Evolutionary conservation across 2,113 vertebrate genomes (phyloP), one percentile per base, ranked within the genome.

Genomic region (Ranitomeya variabilis): DNA sequence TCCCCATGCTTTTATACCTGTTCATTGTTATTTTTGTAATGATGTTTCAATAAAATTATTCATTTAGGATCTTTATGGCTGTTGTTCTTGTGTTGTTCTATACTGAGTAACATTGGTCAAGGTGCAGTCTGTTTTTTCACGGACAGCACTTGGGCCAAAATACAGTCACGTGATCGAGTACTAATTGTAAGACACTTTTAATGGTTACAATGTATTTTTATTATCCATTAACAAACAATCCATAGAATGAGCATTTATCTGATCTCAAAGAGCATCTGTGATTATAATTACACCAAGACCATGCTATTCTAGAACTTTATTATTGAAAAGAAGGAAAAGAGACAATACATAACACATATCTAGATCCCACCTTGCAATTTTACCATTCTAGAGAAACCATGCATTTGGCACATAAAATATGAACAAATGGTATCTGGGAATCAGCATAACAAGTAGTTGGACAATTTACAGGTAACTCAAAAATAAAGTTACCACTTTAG

Each of bases 371-470:
- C 37, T 54, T 78, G 37, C 51, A 59, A 19, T 77, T 37, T 78
- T 55, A 69, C 51, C 78, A 14, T 54, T 64, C 23, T 57, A 84
- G 21, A 89, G 57, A 84, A 88, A 55, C 59, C 87, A 57, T 85
- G 73, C 73, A 45, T 83, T 85, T 89, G 87, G 81, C 87, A 89
- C 87, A 79, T 84, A 45, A 82, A 74, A 54, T 62, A 69, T 79
- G 51, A 85, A 81, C 21, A 80, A 26, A 9, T 62, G 74, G 54
- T 73, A 88, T 64, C 76, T 83, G 69, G 55, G n/a, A 85, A 62
- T 66, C 59, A 52, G 55, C 11, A 60, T 51, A 16, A 83, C 60
- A 84, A 71, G 7, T 74, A 83, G 62, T 0, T 59, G n/a, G 82
- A 77, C 52, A 69, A 64, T 79, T 89, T 57, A 84, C 82, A 85